Evolutionary conservation across 2,797 vertebrate species (phyloP).

Genomic region (Syndactyla subalaris): DNA sequence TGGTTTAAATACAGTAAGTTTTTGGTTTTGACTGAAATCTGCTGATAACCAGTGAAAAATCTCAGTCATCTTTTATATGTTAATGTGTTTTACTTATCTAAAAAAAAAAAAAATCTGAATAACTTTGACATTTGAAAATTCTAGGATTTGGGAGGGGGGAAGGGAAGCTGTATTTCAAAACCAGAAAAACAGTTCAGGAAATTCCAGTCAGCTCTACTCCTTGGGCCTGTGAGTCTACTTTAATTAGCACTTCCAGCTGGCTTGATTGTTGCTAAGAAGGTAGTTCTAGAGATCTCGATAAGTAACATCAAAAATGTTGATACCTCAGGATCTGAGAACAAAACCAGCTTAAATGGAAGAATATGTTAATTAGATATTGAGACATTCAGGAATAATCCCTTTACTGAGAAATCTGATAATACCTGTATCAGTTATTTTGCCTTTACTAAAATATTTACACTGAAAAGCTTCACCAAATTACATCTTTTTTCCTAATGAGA

Average conservation of each 20-base stretch:
- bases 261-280: not conserved
- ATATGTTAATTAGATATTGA: not conserved
- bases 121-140: not conserved
- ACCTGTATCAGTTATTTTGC: not conserved
- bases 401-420: not conserved
- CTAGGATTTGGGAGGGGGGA: not conserved
- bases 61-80: not conserved
- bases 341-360: conserved; percentile 16
- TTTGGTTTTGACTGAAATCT: not conserved
- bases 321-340: not conserved
- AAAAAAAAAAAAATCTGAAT: not conserved
- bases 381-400: not conserved
- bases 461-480: not conserved
- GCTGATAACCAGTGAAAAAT: not conserved
- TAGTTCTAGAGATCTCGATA: not conserved
- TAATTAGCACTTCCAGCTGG: conserved; percentile 29
- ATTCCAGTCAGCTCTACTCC: conserved; percentile 5
- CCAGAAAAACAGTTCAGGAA: conserved; percentile 38
- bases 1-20: not conserved
- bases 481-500: not conserved
- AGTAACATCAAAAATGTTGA: conserved; percentile 7
- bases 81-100: not conserved
- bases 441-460: not conserved
- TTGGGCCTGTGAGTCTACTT: not conserved
- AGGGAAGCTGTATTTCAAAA: conserved; percentile 43